These are phyloP conservation scores for Amphilophus citrinellus DNA, from an alignment of 2,113 vertebrate species.

Conservation along the genomic window DNA sequence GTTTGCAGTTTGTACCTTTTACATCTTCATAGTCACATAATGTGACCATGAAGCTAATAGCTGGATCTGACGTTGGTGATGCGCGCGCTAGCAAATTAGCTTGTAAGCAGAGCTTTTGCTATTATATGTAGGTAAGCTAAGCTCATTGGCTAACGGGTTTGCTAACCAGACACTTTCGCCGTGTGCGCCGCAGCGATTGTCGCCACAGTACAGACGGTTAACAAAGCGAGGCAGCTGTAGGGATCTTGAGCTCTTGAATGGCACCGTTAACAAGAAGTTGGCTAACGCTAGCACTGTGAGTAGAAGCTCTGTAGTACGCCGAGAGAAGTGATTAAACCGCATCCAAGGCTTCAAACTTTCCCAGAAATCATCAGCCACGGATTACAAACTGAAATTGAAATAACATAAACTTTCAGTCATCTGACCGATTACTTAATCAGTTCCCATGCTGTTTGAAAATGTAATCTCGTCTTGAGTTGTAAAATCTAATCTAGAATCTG, in stretches of 20 bases:
- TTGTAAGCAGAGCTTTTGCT: constrained; percentile 34
- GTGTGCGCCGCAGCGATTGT: not conserved
- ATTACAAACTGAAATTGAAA: not conserved
- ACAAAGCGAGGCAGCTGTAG: not conserved
- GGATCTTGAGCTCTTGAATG: not conserved
- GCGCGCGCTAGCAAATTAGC: constrained; percentile 58
- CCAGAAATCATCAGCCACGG: not conserved
- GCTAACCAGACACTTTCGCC: constrained; percentile 11
- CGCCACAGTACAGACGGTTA: not conserved
- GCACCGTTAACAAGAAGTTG: not conserved
- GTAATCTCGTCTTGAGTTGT: not conserved
- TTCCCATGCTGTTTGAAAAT: not conserved
- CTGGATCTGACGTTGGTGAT: not conserved
- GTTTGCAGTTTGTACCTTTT: not conserved
- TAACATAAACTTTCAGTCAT: not conserved
- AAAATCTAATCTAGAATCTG: too few species aligned
- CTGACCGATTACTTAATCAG: not conserved
- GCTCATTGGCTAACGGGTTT: constrained; percentile 36
- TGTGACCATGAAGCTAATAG: not conserved
- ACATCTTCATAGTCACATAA: not conserved
- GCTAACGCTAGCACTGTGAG: constrained; percentile 10
- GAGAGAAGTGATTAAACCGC: constrained; percentile 3
- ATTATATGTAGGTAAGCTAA: constrained; percentile 40
- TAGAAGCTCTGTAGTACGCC: not conserved
- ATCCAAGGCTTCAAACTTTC: constrained; percentile 33